Evolutionary conservation across 2,888 invertebrate species (phyloP), one percentile per base, ranked within the genome.

Genomic region (Dendrolimus houi): DNA sequence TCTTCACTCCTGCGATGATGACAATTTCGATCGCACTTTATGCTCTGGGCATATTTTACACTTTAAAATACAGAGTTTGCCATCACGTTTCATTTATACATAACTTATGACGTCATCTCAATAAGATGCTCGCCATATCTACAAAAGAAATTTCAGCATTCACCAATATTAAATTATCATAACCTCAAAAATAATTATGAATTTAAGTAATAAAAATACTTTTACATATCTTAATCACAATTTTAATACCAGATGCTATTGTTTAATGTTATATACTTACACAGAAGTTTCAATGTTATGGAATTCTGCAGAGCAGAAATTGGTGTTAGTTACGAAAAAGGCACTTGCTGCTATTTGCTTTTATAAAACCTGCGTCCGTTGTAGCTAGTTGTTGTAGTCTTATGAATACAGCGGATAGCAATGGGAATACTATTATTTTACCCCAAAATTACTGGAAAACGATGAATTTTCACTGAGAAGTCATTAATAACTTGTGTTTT

Each of bases 1-100:
- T 77, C 71, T 40, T 77, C 74, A 63, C 74, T 75, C 7, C 74
- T 42, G 0, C 74, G 61, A 64, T 74, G 72, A 13, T 41, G 64
- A 75, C 10, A 62, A 54, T 29, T 69, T 72, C 12, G 59, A 58
- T 41, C 60, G 65, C 0, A 74, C 69, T 62, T 73, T 73, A 40
- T 75, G 72, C 56, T 74, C 72, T 9, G 70, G 69, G 52, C 68
- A 70, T 1, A 74, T 65, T 60, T 67, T 69, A 7, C 59, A 57
- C 41, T 73, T 71, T 0, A 71, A 56, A 41, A 60, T 66, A 41
- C 74, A 71, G 0, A 69, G 1, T 6, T 65, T 64, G 8, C 54
- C 57, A 1, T 69, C 63, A 1, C 70, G 58, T 56, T 68, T 61
- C 0, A 72, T 54, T 54, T 71, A 68, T 1, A 71, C 70, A 52